These are phyloP conservation scores for Pipistrellus kuhlii DNA, from an alignment of 2,797 vertebrate species.

Conservation along the genomic window DNA sequence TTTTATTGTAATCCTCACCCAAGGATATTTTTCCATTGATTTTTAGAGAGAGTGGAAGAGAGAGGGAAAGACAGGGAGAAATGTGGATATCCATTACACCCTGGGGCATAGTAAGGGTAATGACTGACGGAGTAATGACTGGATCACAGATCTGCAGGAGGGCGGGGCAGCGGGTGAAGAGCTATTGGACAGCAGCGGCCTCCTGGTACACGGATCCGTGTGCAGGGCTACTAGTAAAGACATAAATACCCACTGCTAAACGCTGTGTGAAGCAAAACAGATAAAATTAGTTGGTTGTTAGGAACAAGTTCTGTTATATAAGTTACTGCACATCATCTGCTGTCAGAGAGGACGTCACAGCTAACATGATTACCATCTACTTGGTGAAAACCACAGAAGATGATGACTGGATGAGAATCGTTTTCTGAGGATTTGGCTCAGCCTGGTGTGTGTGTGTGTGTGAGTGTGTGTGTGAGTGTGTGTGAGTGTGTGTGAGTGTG, in stretches of 20 bases:
- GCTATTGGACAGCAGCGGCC: no score
- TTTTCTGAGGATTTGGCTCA: not conserved
- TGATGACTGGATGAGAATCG: not conserved
- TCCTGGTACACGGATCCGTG: no score
- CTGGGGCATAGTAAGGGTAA: no score
- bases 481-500: no score
- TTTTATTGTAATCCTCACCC: no score
- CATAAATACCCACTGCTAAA: not conserved
- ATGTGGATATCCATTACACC: no score
- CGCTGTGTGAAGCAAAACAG: not conserved
- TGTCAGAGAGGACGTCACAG: not conserved
- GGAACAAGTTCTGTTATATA: not conserved
- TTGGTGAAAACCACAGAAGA: not conserved
- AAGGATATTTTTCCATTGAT: no score
- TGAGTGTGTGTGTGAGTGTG: not conserved
- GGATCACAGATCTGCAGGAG: no score
- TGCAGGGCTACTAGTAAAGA: not conserved
- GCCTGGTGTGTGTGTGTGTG: not conserved
- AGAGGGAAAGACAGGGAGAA: no score
- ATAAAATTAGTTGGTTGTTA: not conserved
- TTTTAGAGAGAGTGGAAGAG: no score
- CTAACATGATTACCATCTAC: not conserved
- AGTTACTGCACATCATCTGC: not conserved
- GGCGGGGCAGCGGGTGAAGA: no score
- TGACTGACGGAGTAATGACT: no score